phyloP scores from a whole-genome alignment of 2,888 invertebrate species.

The Phaedon cochleariae region DNA sequence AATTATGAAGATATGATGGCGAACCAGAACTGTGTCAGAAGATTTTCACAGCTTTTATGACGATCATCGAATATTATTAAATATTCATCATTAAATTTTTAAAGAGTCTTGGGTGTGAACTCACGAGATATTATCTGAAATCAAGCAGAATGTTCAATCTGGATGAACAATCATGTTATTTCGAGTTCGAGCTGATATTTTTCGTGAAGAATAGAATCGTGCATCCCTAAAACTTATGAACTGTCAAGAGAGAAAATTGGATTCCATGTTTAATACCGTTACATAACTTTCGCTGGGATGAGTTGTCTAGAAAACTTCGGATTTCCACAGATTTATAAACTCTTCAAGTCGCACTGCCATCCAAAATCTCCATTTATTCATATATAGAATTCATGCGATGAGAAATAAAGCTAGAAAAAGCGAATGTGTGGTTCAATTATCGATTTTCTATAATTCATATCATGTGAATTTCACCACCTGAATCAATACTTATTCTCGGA shows the following conservation, averaged over 20 bases:
- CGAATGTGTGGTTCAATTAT: neutral
- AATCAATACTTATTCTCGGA: no score
- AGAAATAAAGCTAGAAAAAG: neutral
- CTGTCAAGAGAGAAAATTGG: conserved; percentile 45
- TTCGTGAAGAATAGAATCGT: conserved; percentile 36
- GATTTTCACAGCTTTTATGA: no score
- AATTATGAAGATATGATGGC: no score
- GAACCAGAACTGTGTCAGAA: no score
- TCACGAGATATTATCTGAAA: no score
- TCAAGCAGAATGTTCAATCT: no score
- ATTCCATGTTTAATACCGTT: conserved; percentile 45
- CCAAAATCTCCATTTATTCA: neutral
- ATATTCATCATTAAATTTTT: no score
- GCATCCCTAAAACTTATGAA: conserved; percentile 37
- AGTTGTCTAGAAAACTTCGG: neutral
- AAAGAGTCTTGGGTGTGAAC: no score
- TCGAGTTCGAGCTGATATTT: conserved; percentile 23
- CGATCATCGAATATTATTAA: no score
- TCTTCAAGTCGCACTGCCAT: neutral
- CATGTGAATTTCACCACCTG: neutral
- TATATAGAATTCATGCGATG: neutral
- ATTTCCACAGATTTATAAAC: neutral
- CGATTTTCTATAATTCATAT: no score
- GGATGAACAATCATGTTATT: neutral
- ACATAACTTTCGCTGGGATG: conserved; percentile 32